Base-by-base conservation (phyloP, 2,888 invertebrate species). In the Mactromeris polynyma region DNA sequence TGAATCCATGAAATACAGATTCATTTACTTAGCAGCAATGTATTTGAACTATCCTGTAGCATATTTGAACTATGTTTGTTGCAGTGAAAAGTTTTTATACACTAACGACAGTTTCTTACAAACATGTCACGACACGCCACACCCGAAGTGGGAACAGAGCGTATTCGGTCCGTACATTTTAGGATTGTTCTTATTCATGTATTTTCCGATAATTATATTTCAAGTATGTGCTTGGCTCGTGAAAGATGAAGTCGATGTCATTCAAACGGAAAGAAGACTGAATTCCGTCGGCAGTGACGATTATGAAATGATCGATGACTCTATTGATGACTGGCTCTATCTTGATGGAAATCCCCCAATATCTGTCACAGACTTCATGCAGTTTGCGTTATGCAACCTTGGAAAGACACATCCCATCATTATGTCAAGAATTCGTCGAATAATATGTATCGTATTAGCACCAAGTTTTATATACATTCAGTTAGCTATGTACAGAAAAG, bases 41-140 rank as follows among this genome's bases (percentile, higher is more conserved):
- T 83, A 83, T 83, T 78, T 87, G 9, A 38, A 77, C 21, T 87
- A 51, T 54, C 87, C 87, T 40, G 26, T 17, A 31, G 9, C 51
- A 31, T 77, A 73, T 31, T 42, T 87, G n/a, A 26, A 54, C 6
- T 87, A 82, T 51, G 51, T 46, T 21, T 87, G 82, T n/a, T 87
- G 87, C 21, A 7, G 11, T 11, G 38, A 78, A 14, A 19, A 54
- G 11, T 87, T n/a, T 58, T 3, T 73, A n/a, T 87, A 78, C 58
- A 38, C 38, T 0, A 40, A n/a, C 7, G 40, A 54, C 0, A 51
- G 73, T 14, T 82, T 21, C 31, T 0, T 6, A 17, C 42, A 7
- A 7, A 1, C 1, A 1, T 58, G 46, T 69, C 1, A 38, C 14
- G 11, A 26, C 46, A 36, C 1, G 33, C 42, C 58, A 40, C 36